These are phyloP conservation scores for Drosophila kokeensis DNA, from an alignment of 2,888 invertebrate genomes.

Conservation along the genomic window DNA sequence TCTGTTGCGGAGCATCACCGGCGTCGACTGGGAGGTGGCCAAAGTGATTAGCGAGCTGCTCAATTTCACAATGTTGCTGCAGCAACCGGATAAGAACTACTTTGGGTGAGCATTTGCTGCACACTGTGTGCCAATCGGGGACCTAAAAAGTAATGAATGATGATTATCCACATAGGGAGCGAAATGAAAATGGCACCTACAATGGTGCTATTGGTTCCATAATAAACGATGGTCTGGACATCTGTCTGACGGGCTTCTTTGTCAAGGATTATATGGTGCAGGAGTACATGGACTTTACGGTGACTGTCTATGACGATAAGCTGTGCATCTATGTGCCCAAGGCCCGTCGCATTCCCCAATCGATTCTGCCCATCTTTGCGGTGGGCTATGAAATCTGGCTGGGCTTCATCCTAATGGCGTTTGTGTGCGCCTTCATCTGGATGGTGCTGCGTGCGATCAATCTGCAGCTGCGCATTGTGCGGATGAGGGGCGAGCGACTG, in stretches of 20 bases:
- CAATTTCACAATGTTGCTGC: constrained; percentile 81
- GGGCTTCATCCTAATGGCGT: constrained; percentile 79
- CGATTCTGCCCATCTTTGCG: constrained; percentile 84
- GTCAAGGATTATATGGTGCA: constrained; percentile 85
- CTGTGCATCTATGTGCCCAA: constrained; percentile 85
- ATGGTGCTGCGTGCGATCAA: constrained; percentile 72
- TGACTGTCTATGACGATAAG: constrained; percentile 83
- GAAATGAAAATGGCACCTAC: constrained; percentile 80
- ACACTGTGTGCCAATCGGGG: neutral
- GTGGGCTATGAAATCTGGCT: constrained; percentile 83
- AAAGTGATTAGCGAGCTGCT: constrained; percentile 69
- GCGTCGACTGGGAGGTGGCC: constrained; percentile 82
- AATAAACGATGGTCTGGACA: constrained; percentile 81
- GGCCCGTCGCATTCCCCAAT: constrained; percentile 83
- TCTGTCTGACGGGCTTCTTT: constrained; percentile 85
- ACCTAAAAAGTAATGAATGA: neutral
- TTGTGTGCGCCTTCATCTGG: constrained; percentile 78
- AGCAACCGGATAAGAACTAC: constrained; percentile 78
- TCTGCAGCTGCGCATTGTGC: constrained; percentile 61
- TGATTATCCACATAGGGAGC: constrained; percentile 66
- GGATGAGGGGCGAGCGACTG: constrained; percentile 22
- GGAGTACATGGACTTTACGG: constrained; percentile 83
- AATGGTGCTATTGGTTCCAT: constrained; percentile 85
- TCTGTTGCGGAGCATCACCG: constrained; percentile 61
- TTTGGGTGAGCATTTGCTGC: constrained; percentile 78